Evolutionary conservation across 2,797 vertebrate species (phyloP), one percentile per base, ranked within the genome.

Genomic region (Acipenser oxyrinchus): DNA sequence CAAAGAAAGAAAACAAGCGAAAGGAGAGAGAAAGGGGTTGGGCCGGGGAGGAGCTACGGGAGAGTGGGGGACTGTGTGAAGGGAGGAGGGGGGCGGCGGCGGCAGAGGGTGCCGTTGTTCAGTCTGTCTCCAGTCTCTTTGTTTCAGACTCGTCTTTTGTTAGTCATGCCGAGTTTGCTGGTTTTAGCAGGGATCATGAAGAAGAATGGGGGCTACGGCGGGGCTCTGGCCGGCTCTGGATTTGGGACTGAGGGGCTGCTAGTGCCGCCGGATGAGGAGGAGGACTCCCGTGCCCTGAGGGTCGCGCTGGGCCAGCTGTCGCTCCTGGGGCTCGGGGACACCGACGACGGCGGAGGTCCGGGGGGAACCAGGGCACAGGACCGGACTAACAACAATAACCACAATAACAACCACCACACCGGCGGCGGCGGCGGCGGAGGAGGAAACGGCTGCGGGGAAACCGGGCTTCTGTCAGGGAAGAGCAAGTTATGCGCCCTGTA

Each of bases 121-220:
- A 87, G 89, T 89, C 89, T 90, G 87, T 90, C 87, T 87, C 86
- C 88, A 84, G 86, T 86, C 90, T 91, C 91, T 93, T 93, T 93
- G 92, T 91, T 87, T 90, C 88, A 84, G 77, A 89, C 89, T 91
- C 23, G 23, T 37, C 88, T 91, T 90, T 95, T 93, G 93, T 95
- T 93, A 94, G 95, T 94, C 94, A 96, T 97, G 95, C 95, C 95
- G 90, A 97, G 95, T 94, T 91, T 95, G 91, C 92, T 95, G 92
- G 92, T 96, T 88, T 90, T 97, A 89, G 93, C 94, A 91, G 95
- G 94, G 92, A 94, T 97, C 92, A 96, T 96, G 94, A 94, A 96
- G 89, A 93, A 95, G 92, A 96, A 95, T 81, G 94, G 94, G 91
- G 93, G 92, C 89, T 90, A 82, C 83, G 88, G 80, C 84, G 86